phyloP scores from a whole-genome alignment of 2,113 vertebrate species.

The Trachemys scripta region DNA sequence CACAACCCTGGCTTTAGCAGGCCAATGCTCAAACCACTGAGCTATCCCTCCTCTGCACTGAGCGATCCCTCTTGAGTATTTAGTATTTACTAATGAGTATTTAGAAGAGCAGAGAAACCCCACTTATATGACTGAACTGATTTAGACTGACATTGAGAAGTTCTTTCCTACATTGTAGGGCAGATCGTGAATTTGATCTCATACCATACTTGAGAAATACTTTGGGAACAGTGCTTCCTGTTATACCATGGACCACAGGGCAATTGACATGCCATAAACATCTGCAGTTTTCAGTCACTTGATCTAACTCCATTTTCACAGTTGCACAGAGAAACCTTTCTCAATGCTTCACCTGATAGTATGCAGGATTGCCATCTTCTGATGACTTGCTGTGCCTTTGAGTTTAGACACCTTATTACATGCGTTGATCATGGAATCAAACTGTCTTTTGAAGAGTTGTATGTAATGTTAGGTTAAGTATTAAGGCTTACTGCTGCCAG shows the following conservation, averaged over 20 bases:
- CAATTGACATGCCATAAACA: neutral
- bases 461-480: neutral
- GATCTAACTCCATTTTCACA: neutral
- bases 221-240: accelerated
- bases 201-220: neutral
- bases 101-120: neutral
- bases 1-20: too few relatives aligned
- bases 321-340: neutral
- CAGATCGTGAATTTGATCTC: neutral
- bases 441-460: neutral
- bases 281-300: accelerated
- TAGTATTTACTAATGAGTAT: neutral
- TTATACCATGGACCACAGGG: accelerated
- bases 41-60: too few relatives aligned
- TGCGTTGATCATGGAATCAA: neutral
- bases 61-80: too few relatives aligned
- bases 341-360: neutral
- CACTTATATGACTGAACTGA: accelerated
- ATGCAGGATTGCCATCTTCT: neutral
- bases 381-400: neutral
- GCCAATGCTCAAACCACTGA: too few relatives aligned
- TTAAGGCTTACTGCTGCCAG: neutral
- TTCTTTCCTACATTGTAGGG: neutral
- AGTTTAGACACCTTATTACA: neutral
- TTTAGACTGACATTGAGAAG: accelerated